Conservation (phyloP, 2,888 invertebrate genomes). For the Rhagonycha fulva region DNA sequence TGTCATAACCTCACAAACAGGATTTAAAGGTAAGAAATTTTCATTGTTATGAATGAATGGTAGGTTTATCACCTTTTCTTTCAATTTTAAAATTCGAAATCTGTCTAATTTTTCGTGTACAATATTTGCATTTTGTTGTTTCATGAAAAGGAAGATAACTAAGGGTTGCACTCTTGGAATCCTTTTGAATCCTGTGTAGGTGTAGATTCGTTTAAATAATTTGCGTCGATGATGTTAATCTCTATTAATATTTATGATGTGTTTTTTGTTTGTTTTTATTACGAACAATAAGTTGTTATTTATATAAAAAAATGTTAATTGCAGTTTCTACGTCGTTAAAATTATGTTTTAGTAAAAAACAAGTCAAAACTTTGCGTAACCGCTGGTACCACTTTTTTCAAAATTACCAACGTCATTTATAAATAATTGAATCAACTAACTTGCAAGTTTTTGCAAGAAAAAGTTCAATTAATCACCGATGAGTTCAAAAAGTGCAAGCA, state of each 20-base stretch:
- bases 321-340: neutral
- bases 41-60: neutral
- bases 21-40: constrained; percentile 14
- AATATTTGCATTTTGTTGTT: neutral
- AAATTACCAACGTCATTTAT: neutral
- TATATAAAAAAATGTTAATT: neutral
- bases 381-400: too few species aligned
- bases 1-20: constrained; percentile 10
- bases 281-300: neutral
- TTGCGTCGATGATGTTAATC: neutral
- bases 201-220: neutral
- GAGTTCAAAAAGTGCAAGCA: neutral
- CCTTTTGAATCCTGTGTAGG: neutral
- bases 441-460: neutral
- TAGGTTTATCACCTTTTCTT: neutral
- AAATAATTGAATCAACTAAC: neutral
- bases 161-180: neutral
- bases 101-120: neutral
- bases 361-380: neutral
- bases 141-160: neutral
- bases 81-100: neutral
- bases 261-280: neutral
- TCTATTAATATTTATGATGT: neutral
- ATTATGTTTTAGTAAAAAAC: neutral
- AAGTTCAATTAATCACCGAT: neutral